Evolutionary conservation across 2,113 vertebrate genomes (phyloP).

Genomic region (Sturnus vulgaris): DNA sequence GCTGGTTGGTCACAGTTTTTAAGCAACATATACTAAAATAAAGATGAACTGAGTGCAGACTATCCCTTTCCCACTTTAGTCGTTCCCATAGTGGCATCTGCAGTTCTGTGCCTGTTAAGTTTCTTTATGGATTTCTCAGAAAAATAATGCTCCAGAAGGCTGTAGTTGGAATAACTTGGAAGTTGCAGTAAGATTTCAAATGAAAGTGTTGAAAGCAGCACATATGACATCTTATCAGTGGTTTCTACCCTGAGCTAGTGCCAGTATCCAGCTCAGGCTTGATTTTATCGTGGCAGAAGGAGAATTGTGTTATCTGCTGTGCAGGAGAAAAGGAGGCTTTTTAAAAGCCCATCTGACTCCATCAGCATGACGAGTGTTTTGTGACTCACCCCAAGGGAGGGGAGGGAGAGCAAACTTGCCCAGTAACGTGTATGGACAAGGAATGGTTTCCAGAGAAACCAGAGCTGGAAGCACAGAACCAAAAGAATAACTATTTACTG

Average conservation of each 20-base stretch:
- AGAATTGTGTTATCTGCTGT: not conserved
- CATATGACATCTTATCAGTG: not conserved
- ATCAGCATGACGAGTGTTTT: not conserved
- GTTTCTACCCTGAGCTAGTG: not conserved
- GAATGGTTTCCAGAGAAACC: not conserved
- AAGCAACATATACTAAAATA: not conserved
- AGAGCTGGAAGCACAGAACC: not conserved
- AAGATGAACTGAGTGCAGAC: not conserved
- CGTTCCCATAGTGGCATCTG: not conserved
- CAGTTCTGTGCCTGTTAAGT: not conserved
- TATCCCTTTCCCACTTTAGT: not conserved
- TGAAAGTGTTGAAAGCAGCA: not conserved
- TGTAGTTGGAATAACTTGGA: not conserved
- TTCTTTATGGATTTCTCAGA: not conserved
- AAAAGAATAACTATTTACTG: not conserved
- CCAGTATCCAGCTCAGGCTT: not conserved
- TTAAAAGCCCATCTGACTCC: not conserved
- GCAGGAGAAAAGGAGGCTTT: not conserved
- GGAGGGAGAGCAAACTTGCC: not conserved
- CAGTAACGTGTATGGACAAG: not conserved
- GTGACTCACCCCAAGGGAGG: constrained; percentile 9
- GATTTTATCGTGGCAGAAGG: not conserved
- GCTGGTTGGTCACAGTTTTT: not conserved
- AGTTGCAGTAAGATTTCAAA: not conserved
- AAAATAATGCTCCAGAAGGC: not conserved